Evolutionary conservation across 2,888 invertebrate genomes (phyloP), one percentile per base, ranked within the genome.

Genomic region (Cetonia aurata): DNA sequence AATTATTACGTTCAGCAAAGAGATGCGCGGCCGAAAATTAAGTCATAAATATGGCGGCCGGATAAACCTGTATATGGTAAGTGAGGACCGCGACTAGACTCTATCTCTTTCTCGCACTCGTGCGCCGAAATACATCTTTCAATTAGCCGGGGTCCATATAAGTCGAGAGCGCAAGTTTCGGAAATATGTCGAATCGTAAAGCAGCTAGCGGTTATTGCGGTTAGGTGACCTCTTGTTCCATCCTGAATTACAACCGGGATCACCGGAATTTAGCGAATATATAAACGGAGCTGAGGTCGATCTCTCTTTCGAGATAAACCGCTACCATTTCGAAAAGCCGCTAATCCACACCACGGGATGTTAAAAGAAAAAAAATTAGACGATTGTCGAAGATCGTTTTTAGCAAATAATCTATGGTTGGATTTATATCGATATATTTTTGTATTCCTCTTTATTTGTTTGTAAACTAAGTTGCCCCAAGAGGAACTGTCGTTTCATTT

Each of bases 141-240:
- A 69, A 69, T 69, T 69, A 69, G 60, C 53, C 52, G 48, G 48
- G 60, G 50, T 8, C 59, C 69, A 44, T 69, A 59, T 50, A 59
- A 60, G 57, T 60, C 60, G 57, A 37, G 37, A 48, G 60, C 42
- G 50, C 69, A 69, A 62, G 50, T 69, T 69, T 69, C 69, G 69
- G 69, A 69, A 69, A 69, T 69, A 50, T 41, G 60, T 57, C 59
- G 50, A 60, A 59, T 69, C 69, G 69, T 69, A 69, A 69, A 69
- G 55, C 55, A 70, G 70, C 46, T 59, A 69, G 70, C 67, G 70
- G 72, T 72, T 72, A 72, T 72, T 72, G 72, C 67, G 72, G 72
- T 66, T 57, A 72, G 72, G 70, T 67, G 72, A 72, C 72, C 72
- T 70, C 67, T 72, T 72, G 72, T 72, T 70, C 72, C 57, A 70